Evolutionary conservation across 2,888 invertebrate genomes (phyloP), one percentile per base, ranked within the genome.

Genomic region (Lymantria dispar): DNA sequence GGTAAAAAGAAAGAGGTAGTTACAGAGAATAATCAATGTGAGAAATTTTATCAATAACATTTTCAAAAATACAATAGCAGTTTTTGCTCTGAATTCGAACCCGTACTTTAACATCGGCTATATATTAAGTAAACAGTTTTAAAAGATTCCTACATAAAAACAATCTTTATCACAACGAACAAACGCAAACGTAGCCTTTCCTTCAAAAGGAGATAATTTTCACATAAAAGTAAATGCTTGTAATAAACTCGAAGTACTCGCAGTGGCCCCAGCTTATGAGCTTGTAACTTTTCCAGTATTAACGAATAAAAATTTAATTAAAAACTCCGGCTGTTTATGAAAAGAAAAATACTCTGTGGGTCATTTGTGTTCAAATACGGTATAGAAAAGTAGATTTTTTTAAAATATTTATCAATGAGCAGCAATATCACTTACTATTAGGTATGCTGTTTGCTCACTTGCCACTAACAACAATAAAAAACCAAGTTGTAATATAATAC

Each of bases 131-230:
- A 48, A 36, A 58, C 54, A 39, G 42, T 49, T 37, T 22, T 22
- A 22, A 22, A 5, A 22, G 2, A 22, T 22, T 22, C 2, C 22
- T 2, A 42, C 47, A 58, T 58, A 54, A 60, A 60, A 43, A 12
- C 41, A 22, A 15, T 47, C 52, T 59, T 60, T 64, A 64, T 64
- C 59, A 52, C 30, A 5, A 29, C 47, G 40, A 43, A 48, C 41
- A 50, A 48, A 48, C 44, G 48, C 54, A 59, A 53, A 60, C 47
- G 51, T 43, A 46, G 37, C 48, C 50, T 56, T 50, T 56, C 54
- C 52, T 54, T 48, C 52, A 40, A 53, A 61, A 22, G 64, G 58
- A 66, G 64, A 66, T 66, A 66, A 66, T 66, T 64, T 56, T 54
- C 52, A 13, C 66, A 62, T 66, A 62, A 66, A 66, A 61, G 50